Evolutionary conservation across 2,888 invertebrate species (phyloP).

Genomic region (Halictus ligatus): DNA sequence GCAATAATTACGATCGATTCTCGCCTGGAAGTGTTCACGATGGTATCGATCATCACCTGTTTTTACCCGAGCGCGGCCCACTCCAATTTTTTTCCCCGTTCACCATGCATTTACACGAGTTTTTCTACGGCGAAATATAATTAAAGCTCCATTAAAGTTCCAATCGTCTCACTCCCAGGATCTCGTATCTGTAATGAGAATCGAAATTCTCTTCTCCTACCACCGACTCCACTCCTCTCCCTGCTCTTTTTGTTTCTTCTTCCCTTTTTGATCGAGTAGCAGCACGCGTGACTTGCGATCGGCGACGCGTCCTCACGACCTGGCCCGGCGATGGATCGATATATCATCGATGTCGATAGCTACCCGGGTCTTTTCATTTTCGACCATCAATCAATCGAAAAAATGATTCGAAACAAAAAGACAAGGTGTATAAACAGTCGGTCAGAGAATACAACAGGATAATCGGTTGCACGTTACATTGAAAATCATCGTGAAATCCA

Average conservation of each 20-base stretch:
- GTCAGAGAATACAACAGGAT: neutral
- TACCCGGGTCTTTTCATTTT: neutral
- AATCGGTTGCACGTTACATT: neutral
- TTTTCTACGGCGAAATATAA: constrained; percentile 63
- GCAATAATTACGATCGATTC: constrained; percentile 68
- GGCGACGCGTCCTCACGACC: constrained; percentile 65
- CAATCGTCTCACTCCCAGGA: constrained; percentile 60
- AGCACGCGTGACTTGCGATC: constrained; percentile 65
- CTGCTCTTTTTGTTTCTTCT: constrained; percentile 5
- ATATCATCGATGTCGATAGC: constrained; percentile 29
- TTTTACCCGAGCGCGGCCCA: constrained; percentile 37
- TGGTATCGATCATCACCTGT: constrained; percentile 63
- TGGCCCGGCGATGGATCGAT: constrained; percentile 33
- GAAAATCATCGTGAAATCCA: neutral
- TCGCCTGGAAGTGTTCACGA: constrained; percentile 61
- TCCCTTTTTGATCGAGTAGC: neutral
- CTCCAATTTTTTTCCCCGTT: constrained; percentile 15
- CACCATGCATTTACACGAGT: constrained; percentile 38
- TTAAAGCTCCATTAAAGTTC: constrained; percentile 68
- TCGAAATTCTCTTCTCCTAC: constrained; percentile 58
- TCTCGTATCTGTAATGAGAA: constrained; percentile 75
- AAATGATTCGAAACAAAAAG: neutral
- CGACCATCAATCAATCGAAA: neutral
- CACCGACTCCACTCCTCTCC: constrained; percentile 9
- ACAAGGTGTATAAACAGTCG: neutral